A percentile compares a stretch with the other conserved stretches of the same genome.
Evolutionary conservation across 2,888 invertebrate genomes (phyloP).

Genomic region (Andricus curvator): DNA sequence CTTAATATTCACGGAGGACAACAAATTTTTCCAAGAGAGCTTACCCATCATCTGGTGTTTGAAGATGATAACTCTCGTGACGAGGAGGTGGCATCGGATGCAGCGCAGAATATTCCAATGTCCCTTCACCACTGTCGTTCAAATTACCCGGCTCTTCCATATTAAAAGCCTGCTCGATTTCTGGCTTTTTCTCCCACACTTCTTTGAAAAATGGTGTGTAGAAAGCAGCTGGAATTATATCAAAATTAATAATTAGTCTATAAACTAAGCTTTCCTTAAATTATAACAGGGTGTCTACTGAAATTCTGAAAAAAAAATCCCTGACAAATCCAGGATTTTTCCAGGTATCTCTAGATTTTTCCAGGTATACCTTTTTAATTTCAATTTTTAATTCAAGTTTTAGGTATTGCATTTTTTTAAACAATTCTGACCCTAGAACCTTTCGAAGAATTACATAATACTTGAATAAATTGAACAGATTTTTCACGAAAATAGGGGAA

Average conservation of each 20-base stretch:
- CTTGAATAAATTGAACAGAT: too few species aligned
- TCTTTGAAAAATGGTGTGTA: constrained; percentile 98
- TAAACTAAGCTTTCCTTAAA: not conserved
- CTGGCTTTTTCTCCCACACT: constrained; percentile 97
- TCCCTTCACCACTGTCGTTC: constrained; percentile 85
- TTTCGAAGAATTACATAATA: too few species aligned
- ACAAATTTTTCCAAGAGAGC: constrained; percentile 60
- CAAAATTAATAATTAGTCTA: not conserved
- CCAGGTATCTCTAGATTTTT: too few species aligned
- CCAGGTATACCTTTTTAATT: too few species aligned
- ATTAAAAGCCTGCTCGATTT: constrained; percentile 95
- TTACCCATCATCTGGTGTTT: constrained; percentile 80
- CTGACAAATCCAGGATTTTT: too few species aligned
- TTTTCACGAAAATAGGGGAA: too few species aligned
- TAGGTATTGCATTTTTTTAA: too few species aligned
- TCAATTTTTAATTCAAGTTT: too few species aligned
- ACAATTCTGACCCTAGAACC: too few species aligned
- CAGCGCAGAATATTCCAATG: constrained; percentile 80
- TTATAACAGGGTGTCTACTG: not conserved
- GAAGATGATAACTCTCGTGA: constrained; percentile 88
- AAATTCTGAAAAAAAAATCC: too few species aligned
- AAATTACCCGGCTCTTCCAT: constrained; percentile 86
- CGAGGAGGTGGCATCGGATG: constrained; percentile 88
- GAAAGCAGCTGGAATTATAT: constrained; percentile 86
- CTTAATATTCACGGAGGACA: not conserved